Evolutionary conservation across 1,140 invertebrate genomes (phyloP).

Genomic region (Brachionus plicatilis): DNA sequence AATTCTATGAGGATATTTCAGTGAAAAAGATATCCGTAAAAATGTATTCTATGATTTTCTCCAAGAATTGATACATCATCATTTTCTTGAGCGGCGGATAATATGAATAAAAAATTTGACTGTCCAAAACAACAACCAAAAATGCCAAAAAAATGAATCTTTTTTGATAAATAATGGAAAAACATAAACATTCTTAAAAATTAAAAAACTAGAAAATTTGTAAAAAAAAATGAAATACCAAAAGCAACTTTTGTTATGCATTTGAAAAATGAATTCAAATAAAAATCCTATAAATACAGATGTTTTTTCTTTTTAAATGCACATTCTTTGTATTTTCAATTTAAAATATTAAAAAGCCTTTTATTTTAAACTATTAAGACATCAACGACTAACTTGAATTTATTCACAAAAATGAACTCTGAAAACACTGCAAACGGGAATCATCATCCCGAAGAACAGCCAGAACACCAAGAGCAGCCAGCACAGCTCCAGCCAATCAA

Average conservation of each 20-base stretch:
- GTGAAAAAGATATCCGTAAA: no score
- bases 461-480: neutral
- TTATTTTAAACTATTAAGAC: neutral
- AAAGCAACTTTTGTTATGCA: neutral
- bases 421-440: neutral
- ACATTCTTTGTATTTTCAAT: neutral
- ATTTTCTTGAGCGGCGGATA: no score
- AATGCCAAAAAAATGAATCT: no score
- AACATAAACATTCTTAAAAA: no score
- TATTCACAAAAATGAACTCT: neutral
- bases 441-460: neutral
- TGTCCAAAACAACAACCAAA: no score
- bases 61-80: no score
- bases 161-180: no score
- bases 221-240: neutral
- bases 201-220: no score
- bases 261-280: neutral
- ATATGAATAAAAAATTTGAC: no score
- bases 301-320: neutral
- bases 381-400: neutral
- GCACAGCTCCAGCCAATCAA: neutral
- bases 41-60: no score
- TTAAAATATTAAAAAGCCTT: neutral
- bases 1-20: no score
- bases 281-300: neutral